Conservation (phyloP, 1,140 invertebrate genomes). For the Drosophila aff. region DNA sequence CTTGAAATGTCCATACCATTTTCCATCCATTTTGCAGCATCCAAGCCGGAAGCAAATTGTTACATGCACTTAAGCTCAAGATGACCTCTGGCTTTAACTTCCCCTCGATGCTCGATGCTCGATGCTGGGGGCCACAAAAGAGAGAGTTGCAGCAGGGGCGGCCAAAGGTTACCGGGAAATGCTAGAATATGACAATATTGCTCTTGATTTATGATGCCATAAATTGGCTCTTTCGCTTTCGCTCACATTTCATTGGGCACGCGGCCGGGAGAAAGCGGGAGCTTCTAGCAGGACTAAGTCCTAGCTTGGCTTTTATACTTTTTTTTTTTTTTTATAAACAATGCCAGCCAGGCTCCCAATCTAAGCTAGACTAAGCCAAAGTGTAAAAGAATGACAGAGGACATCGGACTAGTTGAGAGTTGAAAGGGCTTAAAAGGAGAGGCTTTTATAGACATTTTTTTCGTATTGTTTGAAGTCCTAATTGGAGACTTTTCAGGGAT, state of each 20-base stretch:
- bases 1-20: background rate
- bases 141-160: slow-evolving; percentile 16
- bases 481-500: background rate
- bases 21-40: background rate
- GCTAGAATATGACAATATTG: slow-evolving; percentile 74
- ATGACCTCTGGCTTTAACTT: slow-evolving; percentile 25
- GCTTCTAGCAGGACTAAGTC: background rate
- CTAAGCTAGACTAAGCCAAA: slow-evolving; percentile 1
- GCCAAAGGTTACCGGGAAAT: slow-evolving; percentile 48
- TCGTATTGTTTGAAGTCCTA: background rate
- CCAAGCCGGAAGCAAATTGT: slow-evolving; percentile 4
- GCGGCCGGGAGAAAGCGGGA: background rate
- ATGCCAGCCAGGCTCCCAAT: slow-evolving; percentile 1
- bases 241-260: slow-evolving; percentile 44
- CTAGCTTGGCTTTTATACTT: slow-evolving; percentile 5
- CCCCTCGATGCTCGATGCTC: background rate
- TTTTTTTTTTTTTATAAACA: background rate
- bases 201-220: slow-evolving; percentile 72
- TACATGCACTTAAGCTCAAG: slow-evolving; percentile 12
- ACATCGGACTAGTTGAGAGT: background rate
- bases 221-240: slow-evolving; percentile 68
- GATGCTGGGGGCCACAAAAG: slow-evolving; percentile 18
- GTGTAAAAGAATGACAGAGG: background rate
- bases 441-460: background rate
- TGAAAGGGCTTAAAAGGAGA: background rate